Base-by-base conservation (phyloP, 2,888 invertebrate species). In the Napeogenes sylphis region DNA sequence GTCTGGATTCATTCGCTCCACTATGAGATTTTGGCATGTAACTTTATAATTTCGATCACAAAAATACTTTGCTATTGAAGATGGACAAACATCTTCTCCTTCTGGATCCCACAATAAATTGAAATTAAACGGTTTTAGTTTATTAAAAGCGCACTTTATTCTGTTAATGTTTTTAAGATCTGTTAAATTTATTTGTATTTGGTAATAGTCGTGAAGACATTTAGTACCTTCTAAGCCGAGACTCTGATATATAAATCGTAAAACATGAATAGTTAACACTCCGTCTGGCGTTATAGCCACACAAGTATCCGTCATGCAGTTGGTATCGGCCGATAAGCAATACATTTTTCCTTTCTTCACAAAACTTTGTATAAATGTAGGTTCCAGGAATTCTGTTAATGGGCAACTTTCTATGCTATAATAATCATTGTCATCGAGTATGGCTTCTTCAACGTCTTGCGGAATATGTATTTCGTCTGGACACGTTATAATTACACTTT, bases 51-150 rank as follows among this genome's bases (percentile, higher is more conserved):
- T 70, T 70, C 72, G 78, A 13, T 85, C 83, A 71, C 73, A 71
- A 59, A 90, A 88, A 70, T 88, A 90, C 68, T 86, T 89, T 10
- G 89, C 90, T 65, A 90, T 73, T 2, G 89, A 85, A 3, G 90
- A 90, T 14, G 89, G 90, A 59, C 90, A 89, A 2, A 89, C 69
- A 56, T 79, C 71, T 56, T 82, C 81, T 55, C 76, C 68, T 56
- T 73, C 71, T 2, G 90, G 86, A 59, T 84, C 82, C 90, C 90
- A 90, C 30, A 67, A 67, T 47, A 90, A 57, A 55, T 75, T 68
- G 57, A 87, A 84, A 67, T 88, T 76, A 45, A 85, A 83, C 4
- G 55, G 47, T 58, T 82, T 82, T 4, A 90, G 62, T 70, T 83
- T 87, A 6, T 62, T 70, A 54, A 89, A 67, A 13, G 76, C 69